Conservation (phyloP, 2,888 invertebrate species). For the Smittia sp. region DNA sequence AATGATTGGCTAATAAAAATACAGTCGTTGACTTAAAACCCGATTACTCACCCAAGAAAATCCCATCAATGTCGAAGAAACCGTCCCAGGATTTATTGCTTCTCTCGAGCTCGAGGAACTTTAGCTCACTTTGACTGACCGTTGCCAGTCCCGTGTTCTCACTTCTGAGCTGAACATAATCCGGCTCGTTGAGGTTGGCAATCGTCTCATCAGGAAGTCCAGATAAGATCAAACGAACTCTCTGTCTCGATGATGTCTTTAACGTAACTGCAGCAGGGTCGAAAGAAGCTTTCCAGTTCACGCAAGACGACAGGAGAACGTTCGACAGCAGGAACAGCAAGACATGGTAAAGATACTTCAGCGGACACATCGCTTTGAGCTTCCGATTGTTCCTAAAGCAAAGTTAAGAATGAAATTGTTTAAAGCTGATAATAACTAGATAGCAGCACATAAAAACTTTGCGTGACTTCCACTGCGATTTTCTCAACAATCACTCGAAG, state of each 20-base stretch:
- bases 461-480: slow-evolving; percentile 10
- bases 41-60: slow-evolving; percentile 37
- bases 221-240: slow-evolving; percentile 18
- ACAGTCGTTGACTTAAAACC: background rate
- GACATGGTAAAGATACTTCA: slow-evolving; percentile 33
- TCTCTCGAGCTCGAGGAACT: background rate
- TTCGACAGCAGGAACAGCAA: slow-evolving; percentile 24
- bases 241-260: background rate
- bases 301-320: background rate
- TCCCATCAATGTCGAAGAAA: slow-evolving; percentile 33
- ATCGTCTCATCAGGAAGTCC: background rate
- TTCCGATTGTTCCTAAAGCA: background rate
- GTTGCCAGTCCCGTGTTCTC: background rate
- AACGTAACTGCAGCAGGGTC: slow-evolving; percentile 15
- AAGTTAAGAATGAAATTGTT: slow-evolving; percentile 20
- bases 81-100: background rate
- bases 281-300: slow-evolving; percentile 21
- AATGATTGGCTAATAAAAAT: background rate
- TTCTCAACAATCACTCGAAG: background rate
- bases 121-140: background rate
- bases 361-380: slow-evolving; percentile 20
- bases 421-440: too few species aligned
- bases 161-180: slow-evolving; percentile 21
- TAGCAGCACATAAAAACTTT: too few species aligned
- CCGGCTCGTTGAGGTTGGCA: background rate